A percentile compares a stretch with the other conserved stretches of the same genome.
phyloP scores from a whole-genome alignment of 2,797 vertebrate species.

The Darevskia nairensis region DNA sequence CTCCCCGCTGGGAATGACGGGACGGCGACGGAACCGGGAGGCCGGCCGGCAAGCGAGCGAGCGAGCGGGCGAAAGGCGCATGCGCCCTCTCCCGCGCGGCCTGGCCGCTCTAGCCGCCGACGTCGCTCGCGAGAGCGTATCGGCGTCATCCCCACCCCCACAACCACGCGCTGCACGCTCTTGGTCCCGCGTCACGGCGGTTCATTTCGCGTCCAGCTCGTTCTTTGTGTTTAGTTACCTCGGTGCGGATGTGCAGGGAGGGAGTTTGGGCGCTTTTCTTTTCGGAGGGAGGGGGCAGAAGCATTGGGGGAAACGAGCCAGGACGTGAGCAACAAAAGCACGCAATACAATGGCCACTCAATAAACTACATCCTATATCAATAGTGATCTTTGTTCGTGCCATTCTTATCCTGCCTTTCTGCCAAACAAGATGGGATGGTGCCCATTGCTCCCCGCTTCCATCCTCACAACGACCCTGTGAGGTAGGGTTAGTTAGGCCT shows the following conservation, averaged over 20 bases:
- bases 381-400: background rate
- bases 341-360: background rate
- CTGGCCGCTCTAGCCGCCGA: too few species aligned
- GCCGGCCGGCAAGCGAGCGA: background rate
- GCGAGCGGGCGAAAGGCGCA: slow-evolving; percentile 20
- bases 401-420: background rate
- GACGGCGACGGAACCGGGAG: slow-evolving; percentile 16
- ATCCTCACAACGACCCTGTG: background rate
- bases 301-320: background rate
- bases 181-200: too few species aligned
- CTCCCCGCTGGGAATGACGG: slow-evolving; percentile 46
- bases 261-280: too few species aligned
- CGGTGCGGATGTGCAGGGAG: background rate
- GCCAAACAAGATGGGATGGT: background rate
- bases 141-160: too few species aligned
- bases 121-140: background rate
- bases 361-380: background rate
- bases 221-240: background rate
- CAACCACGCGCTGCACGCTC: rapidly evolving
- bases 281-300: background rate
- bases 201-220: background rate
- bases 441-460: background rate
- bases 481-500: background rate
- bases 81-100: slow-evolving; percentile 1
- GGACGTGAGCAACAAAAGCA: background rate